Evolutionary conservation across 2,113 vertebrate genomes (phyloP).

Genomic region (Varanus komodoensis): DNA sequence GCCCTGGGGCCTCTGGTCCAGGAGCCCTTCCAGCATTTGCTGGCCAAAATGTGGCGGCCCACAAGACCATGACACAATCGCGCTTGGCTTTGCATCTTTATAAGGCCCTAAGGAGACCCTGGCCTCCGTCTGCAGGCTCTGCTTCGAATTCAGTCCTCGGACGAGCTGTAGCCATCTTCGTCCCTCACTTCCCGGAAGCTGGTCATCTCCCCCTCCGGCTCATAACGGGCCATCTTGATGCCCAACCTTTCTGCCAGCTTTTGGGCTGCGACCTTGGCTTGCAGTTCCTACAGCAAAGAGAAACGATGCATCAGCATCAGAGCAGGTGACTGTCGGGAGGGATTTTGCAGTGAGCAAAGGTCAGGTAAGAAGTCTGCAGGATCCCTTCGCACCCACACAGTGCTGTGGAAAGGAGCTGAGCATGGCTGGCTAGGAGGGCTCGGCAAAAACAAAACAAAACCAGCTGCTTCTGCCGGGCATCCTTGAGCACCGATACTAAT

Average conservation of each 20-base stretch:
- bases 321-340: not conserved
- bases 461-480: not conserved
- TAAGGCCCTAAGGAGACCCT: constrained; percentile 23
- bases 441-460: not conserved
- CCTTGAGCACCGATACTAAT: not conserved
- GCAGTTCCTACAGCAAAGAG: constrained; percentile 81
- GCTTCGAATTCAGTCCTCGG: constrained; percentile 79
- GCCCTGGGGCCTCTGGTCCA: not conserved
- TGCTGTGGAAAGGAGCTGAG: too few relatives aligned
- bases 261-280: constrained; percentile 91
- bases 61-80: constrained; percentile 11
- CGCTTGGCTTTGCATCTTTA: constrained; percentile 27
- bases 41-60: not conserved
- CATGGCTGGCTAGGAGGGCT: not conserved
- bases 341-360: not conserved
- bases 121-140: not conserved
- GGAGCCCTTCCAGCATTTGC: not conserved
- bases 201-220: constrained; percentile 82
- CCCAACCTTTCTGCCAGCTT: constrained; percentile 89
- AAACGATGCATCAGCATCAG: not conserved
- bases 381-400: not conserved
- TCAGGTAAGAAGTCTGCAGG: not conserved
- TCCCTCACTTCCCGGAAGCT: constrained; percentile 89
- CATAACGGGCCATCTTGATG: constrained; percentile 84
- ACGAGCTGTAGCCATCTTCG: constrained; percentile 81